Percentiles rank a stretch among this genome's conserved stretches.
Evolutionary conservation across 1,140 invertebrate genomes (phyloP).

Genomic region (Drosophila jambulina): DNA sequence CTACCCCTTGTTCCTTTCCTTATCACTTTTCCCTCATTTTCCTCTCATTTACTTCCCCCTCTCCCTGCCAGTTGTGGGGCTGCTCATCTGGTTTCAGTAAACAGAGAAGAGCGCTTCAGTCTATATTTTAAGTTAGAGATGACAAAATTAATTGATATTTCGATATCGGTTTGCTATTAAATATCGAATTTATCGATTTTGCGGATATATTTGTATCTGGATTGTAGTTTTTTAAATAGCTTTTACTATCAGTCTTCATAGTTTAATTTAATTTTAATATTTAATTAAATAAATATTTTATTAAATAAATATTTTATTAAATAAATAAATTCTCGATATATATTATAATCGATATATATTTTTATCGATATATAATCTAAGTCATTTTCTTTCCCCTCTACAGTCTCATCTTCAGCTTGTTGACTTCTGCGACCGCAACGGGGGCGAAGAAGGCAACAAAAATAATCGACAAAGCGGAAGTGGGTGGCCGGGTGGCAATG

Average conservation of each 20-base stretch:
- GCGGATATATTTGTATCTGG: background rate
- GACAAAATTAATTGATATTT: background rate
- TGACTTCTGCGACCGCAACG: slow-evolving; percentile 39
- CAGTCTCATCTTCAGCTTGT: slow-evolving; percentile 23
- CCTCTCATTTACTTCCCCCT: background rate
- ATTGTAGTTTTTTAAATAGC: background rate
- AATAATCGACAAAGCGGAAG: slow-evolving; percentile 26
- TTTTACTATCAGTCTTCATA: background rate
- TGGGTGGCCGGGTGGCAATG: background rate
- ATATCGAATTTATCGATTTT: background rate
- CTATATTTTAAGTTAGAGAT: slow-evolving; percentile 3
- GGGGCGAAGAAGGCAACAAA: slow-evolving; percentile 17
- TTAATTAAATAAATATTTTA: too few relatives aligned
- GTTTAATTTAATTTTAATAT: too few relatives aligned
- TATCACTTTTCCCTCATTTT: slow-evolving; percentile 1
- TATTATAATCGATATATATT: background rate
- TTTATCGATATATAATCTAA: background rate
- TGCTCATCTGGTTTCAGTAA: slow-evolving; percentile 18
- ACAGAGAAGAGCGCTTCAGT: slow-evolving; percentile 14
- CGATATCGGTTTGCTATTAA: background rate
- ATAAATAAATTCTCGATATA: too few relatives aligned
- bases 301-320: too few relatives aligned
- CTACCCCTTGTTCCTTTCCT: background rate
- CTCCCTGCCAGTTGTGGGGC: background rate
- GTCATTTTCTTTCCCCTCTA: background rate